phyloP scores from a whole-genome alignment of 2,113 vertebrate species.

The Boulengeromyrus knoepffleri region DNA sequence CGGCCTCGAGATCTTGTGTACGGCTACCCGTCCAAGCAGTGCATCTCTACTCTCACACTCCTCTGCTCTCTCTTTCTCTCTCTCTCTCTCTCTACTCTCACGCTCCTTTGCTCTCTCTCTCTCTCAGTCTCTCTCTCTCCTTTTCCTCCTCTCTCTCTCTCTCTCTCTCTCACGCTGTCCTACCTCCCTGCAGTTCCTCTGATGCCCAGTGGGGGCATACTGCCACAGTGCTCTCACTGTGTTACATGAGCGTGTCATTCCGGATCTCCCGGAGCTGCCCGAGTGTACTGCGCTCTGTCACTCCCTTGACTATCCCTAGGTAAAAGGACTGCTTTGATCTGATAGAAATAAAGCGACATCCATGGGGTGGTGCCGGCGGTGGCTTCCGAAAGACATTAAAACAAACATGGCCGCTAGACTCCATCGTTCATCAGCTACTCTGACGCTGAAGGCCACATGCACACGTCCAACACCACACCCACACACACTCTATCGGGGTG shows the following conservation, averaged over 20 bases:
- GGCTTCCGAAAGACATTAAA: background rate
- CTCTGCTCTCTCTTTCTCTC: constrained; percentile 19
- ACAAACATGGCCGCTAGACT: background rate
- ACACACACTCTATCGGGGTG: background rate
- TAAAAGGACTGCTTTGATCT: background rate
- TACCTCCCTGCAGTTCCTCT: constrained; percentile 35
- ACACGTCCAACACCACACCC: background rate
- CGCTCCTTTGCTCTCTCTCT: constrained; percentile 15
- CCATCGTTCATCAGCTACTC: background rate
- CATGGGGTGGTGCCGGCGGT: background rate
- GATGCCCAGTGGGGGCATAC: constrained; percentile 51
- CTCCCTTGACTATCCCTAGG: background rate
- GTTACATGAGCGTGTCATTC: background rate
- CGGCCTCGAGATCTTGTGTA: constrained; percentile 43
- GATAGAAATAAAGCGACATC: background rate
- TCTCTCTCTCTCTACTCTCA: constrained; percentile 26
- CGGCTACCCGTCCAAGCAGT: constrained; percentile 54
- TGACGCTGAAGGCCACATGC: background rate
- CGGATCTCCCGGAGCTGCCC: background rate
- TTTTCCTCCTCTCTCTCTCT: constrained; percentile 20
- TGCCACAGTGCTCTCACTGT: constrained; percentile 16
- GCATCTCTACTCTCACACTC: constrained; percentile 34
- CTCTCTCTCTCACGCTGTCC: constrained; percentile 23
- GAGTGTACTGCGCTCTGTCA: background rate
- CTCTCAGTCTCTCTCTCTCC: constrained; percentile 33